phyloP scores from a whole-genome alignment of 2,888 invertebrate species.

The Pimpla rufipes region DNA sequence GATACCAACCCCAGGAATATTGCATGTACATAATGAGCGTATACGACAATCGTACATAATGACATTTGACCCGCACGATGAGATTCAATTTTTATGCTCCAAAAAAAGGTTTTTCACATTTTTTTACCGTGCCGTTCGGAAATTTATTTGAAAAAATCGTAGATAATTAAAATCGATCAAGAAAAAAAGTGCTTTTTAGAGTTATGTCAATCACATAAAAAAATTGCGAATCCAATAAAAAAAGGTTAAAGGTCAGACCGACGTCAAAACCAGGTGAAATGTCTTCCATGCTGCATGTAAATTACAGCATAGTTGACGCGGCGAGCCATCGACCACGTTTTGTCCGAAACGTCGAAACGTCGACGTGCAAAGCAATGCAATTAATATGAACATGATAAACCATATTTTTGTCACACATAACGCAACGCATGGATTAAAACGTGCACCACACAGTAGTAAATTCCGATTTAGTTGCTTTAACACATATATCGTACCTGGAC shows the following conservation, averaged over 20 bases:
- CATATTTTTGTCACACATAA: background rate
- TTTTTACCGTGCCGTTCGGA: too few species aligned
- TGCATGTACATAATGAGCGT: slow-evolving; percentile 73
- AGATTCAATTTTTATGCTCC: too few species aligned
- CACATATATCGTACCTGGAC: background rate
- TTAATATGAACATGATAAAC: background rate
- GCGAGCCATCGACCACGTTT: background rate
- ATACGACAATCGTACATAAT: slow-evolving; percentile 75
- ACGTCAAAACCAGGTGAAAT: too few species aligned
- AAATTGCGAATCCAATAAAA: too few species aligned
- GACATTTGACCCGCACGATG: slow-evolving; percentile 70
- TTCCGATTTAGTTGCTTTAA: background rate
- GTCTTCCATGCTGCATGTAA: too few species aligned
- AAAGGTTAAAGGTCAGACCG: too few species aligned
- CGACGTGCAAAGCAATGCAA: background rate
- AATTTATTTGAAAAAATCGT: too few species aligned
- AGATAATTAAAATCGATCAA: too few species aligned
- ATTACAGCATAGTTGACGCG: background rate
- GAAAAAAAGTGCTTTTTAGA: too few species aligned
- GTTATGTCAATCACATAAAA: too few species aligned
- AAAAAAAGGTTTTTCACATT: too few species aligned
- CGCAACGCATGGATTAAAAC: background rate
- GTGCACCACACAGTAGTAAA: background rate
- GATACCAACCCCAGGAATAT: slow-evolving; percentile 52
- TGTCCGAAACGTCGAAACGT: background rate